Evolutionary conservation across 64 coral and sea anemone genomes (phyloP), one percentile per base, ranked within the genome.

Genomic region (Actinia tenebrosa): DNA sequence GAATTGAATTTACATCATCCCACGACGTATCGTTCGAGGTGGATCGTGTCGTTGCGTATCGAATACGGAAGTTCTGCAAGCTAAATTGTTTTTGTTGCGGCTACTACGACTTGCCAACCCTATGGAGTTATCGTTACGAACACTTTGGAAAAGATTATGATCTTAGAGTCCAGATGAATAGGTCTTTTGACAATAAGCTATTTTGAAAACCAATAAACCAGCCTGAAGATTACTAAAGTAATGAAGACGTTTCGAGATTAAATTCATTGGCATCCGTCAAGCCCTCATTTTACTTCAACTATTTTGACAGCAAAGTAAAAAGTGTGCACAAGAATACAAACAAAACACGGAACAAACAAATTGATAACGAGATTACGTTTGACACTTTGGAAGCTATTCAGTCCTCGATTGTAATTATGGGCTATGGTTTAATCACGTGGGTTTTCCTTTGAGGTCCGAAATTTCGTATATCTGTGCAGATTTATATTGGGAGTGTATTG

Each of bases 161-260:
- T 75, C 69, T 75, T 13, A 75, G n/a, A 15, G 26, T 75, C 25
- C 26, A 75, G 69, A 15, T 75, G 69, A 75, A 26, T 75, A 75
- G 27, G 11, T 75, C 23, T 75, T 75, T 26, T 75, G 69, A 75
- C 69, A 75, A 37, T 26, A 75, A 75, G 9, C 25, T 75, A 75
- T 75, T 75, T 75, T 10, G 69, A 75, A 75, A 75, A 75, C 22
- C 69, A 75, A 75, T 75, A 75, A 75, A 75, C 25, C 13, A 11
- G 42, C 6, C 27, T 27, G 69, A 30, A 69, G 25, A 75, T 30
- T 26, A 0, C 6, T 14, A 75, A 25, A 75, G 13, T 26, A 75
- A 75, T 30, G n/a, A 37, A 10, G 23, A 25, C 25, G 10, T n/a
- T 72, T 13, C 23, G 56, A 25, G 68, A 72, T 72, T 13, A 72